phyloP scores from a whole-genome alignment of 2,797 vertebrate genomes.

The Sebastes cheni region DNA sequence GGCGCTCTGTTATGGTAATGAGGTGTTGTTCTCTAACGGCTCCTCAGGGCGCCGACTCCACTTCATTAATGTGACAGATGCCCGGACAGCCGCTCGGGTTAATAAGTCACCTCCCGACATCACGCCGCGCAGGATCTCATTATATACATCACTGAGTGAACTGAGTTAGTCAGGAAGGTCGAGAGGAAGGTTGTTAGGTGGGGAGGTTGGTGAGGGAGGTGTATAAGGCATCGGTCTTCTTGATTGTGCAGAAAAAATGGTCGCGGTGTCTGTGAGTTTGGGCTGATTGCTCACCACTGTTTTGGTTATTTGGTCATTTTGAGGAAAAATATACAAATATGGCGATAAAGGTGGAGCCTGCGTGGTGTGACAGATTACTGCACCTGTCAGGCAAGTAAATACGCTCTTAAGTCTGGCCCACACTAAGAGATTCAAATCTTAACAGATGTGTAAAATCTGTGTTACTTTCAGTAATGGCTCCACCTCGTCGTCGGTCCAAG shows the following conservation, averaged over 20 bases:
- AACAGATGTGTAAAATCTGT: too few species aligned
- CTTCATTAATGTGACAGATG: constrained; percentile 61
- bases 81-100: constrained; percentile 26
- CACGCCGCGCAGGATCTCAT: constrained; percentile 5
- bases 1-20: constrained; percentile 45
- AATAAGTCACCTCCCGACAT: constrained; percentile 33
- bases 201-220: neutral
- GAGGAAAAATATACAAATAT: neutral
- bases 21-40: constrained; percentile 27
- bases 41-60: constrained; percentile 16
- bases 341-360: neutral
- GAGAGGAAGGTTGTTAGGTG: neutral
- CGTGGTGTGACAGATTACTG: fast-evolving
- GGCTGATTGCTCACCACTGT: neutral
- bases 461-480: too few species aligned
- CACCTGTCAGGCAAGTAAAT: neutral
- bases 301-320: neutral
- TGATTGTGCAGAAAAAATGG: neutral
- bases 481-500: too few species aligned
- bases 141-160: constrained; percentile 6
- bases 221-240: fast-evolving
- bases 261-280: fast-evolving
- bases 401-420: neutral
- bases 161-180: neutral
- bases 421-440: too few species aligned